Evolutionary conservation across 2,888 invertebrate species (phyloP), one percentile per base, ranked within the genome.

Genomic region (Agriotes lineatus): DNA sequence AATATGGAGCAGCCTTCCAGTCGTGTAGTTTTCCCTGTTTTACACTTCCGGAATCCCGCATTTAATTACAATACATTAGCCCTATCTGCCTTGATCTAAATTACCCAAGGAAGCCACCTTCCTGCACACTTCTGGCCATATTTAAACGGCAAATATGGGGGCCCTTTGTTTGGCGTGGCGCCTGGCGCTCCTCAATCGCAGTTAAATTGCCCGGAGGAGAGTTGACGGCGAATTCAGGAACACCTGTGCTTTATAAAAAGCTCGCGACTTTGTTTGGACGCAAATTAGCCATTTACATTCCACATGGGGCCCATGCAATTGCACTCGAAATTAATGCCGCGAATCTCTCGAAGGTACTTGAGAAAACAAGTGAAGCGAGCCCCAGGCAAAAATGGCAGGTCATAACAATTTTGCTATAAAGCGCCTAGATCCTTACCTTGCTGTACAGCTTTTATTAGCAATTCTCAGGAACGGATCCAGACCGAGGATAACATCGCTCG

Each of bases 61-160:
- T 67, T 67, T 67, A 67, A 67, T 67, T 67, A 67, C 67, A 67
- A 67, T 67, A 67, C 60, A 67, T 67, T 67, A 67, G 60, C 35
- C 45, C 59, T 67, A 67, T 67, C 67, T 54, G 25, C 35, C 10
- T 33, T 18, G 42, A 67, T 67, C 67, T 67, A 60, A 67, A 67
- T 67, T 67, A 60, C 67, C 56, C 33, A 60, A 67, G 67, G 65
- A 60, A 67, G 56, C 60, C 67, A 60, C 60, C 67, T 60, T 67
- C 19, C 56, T 48, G 44, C 35, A 67, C 52, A 52, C 59, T 59
- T 39, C 42, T 18, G 44, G 30, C 18, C 44, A 19, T 48, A 60
- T 60, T 48, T 60, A 35, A 48, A 19, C 60, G 39, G 52, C 30
- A 66, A 66, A 58, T 59, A 44, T 44, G 44, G 52, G 48, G 22